Conservation (phyloP, 2,797 vertebrate genomes). For the Acrossocheilus fasciatus region DNA sequence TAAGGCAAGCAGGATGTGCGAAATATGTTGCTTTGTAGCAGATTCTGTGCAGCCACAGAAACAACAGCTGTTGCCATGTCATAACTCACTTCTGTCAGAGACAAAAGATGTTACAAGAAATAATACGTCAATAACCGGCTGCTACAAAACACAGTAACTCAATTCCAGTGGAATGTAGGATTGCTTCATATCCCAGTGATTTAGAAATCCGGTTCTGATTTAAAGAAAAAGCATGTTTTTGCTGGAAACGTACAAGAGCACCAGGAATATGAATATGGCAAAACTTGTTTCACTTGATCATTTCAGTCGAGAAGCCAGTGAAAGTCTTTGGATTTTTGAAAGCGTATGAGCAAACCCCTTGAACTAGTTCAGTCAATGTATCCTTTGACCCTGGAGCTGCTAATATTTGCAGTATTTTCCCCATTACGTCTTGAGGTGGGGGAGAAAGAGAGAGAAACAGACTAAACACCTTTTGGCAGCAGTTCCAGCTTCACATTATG, state of each 20-base stretch:
- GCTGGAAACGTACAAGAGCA: not conserved
- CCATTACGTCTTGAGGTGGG: not conserved
- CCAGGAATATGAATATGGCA: not conserved
- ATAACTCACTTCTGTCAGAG: conserved; percentile 7
- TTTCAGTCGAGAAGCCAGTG: not conserved
- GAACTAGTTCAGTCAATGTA: not conserved
- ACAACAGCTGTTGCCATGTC: not conserved
- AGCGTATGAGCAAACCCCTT: conserved; percentile 4
- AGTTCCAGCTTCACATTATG: conserved; percentile 22
- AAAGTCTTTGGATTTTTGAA: not conserved
- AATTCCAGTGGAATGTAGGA: conserved; percentile 19
- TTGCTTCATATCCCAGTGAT: conserved; percentile 28
- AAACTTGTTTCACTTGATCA: not conserved
- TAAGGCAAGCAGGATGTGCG: not conserved
- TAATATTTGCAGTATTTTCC: not conserved
- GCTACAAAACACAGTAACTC: conserved; percentile 15
- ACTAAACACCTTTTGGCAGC: conserved; percentile 40
- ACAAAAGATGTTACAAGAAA: conserved; percentile 4
- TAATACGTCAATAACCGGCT: not conserved
- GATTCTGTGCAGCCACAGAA: not conserved
- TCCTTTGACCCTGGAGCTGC: not conserved
- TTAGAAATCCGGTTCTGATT: conserved; percentile 19
- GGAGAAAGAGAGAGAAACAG: not conserved
- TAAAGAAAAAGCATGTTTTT: not conserved
- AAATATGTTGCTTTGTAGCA: not conserved